Conservation (phyloP, 2,797 vertebrate species). For the Scolopax bukidnonensis region DNA sequence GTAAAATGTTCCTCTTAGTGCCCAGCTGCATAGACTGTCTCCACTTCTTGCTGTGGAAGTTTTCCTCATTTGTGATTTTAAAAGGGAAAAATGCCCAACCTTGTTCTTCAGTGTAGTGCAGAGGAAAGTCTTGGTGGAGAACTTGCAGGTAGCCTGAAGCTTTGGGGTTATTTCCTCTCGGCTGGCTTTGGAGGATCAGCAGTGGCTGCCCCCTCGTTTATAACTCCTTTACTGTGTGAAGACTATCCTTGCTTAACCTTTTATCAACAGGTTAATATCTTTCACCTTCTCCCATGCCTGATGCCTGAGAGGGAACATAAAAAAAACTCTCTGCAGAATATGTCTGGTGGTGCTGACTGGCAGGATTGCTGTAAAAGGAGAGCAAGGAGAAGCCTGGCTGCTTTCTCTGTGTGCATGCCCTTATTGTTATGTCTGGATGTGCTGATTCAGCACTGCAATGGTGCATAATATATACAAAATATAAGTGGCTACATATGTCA, state of each 20-base stretch:
- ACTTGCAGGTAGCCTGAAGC: background rate
- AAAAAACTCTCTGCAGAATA: background rate
- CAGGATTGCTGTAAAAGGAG: background rate
- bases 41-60: background rate
- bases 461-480: background rate
- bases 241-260: background rate
- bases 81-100: background rate
- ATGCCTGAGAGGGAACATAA: background rate
- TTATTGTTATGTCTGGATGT: background rate
- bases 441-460: background rate
- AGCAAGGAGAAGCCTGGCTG: background rate
- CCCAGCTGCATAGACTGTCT: background rate
- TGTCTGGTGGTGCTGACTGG: background rate
- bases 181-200: background rate
- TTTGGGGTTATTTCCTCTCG: rapidly evolving
- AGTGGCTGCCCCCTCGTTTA: background rate
- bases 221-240: background rate
- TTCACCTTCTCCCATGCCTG: background rate
- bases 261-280: background rate
- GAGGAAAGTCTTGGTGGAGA: background rate
- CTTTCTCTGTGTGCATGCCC: background rate
- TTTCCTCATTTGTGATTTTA: background rate
- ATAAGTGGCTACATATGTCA: background rate
- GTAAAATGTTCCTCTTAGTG: background rate
- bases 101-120: background rate